A percentile compares a stretch with the other conserved stretches of the same genome.
phyloP scores from a whole-genome alignment of 2,888 invertebrate genomes.

The Priocnemis perturbator region DNA sequence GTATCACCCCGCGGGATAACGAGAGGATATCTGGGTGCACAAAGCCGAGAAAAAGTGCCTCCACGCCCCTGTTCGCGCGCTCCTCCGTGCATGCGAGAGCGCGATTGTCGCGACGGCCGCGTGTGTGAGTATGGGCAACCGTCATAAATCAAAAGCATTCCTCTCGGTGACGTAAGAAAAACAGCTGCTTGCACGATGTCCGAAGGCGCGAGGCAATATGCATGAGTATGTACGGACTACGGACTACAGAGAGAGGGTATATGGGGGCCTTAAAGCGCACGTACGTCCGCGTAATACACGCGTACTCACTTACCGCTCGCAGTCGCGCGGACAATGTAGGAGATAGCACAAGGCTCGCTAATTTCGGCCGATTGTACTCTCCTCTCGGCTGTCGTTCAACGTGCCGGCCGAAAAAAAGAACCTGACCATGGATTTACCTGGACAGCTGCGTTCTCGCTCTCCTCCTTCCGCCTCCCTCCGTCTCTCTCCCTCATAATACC shows the following conservation, averaged over 20 bases:
- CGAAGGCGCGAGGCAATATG: conserved; percentile 53
- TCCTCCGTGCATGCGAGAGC: conserved; percentile 29
- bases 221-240: conserved; percentile 13
- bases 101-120: conserved; percentile 46
- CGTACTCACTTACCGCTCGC: conserved; percentile 12
- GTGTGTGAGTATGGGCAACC: conserved; percentile 16
- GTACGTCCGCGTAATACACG: no score
- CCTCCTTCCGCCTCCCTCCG: conserved; percentile 12
- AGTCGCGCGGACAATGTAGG: conserved; percentile 54
- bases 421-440: conserved; percentile 45
- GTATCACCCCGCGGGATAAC: conserved; percentile 15
- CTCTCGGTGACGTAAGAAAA: conserved; percentile 62
- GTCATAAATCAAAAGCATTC: conserved; percentile 62
- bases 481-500: conserved; percentile 1
- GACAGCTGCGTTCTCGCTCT: conserved; percentile 34
- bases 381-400: conserved; percentile 57
- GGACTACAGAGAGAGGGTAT: neutral
- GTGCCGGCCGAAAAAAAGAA: conserved; percentile 24
- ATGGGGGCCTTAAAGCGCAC: neutral
- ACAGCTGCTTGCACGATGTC: conserved; percentile 59
- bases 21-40: conserved; percentile 17
- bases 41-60: conserved; percentile 31
- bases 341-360: conserved; percentile 66
- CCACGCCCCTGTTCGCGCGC: conserved; percentile 38
- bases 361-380: conserved; percentile 66